phyloP scores from a whole-genome alignment of 53 echinoderm and acorn worm genomes.

The Apostichopus leukothele region DNA sequence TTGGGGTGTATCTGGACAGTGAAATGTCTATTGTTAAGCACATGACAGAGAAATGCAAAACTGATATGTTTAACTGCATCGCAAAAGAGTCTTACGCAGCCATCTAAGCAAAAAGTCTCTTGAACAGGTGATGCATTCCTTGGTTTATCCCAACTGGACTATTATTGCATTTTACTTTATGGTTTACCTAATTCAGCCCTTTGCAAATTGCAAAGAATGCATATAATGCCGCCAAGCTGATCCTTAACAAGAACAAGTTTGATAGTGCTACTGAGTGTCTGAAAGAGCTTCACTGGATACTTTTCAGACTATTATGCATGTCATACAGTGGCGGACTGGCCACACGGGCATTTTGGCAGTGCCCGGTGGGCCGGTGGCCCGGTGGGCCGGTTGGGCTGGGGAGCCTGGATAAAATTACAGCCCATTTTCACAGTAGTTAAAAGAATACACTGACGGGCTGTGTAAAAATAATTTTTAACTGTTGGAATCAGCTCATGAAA shows the following conservation, averaged over 20 bases:
- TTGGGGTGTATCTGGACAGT: conserved; percentile 6
- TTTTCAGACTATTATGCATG: background rate
- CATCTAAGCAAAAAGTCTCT: background rate
- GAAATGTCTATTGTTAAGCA: conserved; percentile 8
- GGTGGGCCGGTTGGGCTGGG: too few species aligned
- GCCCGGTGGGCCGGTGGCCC: too few species aligned
- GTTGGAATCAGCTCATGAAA: too few species aligned
- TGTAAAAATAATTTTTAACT: too few species aligned
- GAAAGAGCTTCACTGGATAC: background rate
- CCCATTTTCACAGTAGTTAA: too few species aligned
- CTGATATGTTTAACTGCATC: conserved; percentile 13
- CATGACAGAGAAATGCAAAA: conserved; percentile 20
- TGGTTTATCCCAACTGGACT: background rate
- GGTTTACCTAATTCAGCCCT: background rate
- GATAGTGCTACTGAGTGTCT: too few species aligned
- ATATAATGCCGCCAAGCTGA: background rate
- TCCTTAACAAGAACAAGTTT: background rate
- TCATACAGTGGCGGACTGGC: background rate
- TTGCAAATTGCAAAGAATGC: background rate
- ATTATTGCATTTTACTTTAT: background rate
- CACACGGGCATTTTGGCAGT: too few species aligned
- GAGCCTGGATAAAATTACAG: too few species aligned
- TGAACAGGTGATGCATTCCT: conserved; percentile 1
- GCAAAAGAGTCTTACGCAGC: background rate
- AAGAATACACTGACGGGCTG: too few species aligned